A percentile compares a stretch with the other conserved stretches of the same genome.
These are phyloP conservation scores for Camponotus fellah DNA, from an alignment of 2,888 invertebrate genomes.

Conservation along the genomic window DNA sequence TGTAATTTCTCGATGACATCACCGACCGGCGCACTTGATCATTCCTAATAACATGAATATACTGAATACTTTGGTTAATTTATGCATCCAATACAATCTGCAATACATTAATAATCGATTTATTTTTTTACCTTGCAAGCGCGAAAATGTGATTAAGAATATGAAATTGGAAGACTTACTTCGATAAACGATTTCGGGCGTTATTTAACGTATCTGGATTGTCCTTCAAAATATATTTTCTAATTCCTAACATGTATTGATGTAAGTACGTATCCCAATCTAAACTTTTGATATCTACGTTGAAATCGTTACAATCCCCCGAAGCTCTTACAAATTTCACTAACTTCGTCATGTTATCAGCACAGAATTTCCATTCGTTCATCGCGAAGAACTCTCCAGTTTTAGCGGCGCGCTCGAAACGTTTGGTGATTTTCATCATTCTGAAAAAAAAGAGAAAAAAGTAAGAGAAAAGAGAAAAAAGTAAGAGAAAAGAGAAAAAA, in stretches of 20 bases:
- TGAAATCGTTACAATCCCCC: constrained; percentile 88
- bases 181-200: constrained; percentile 90
- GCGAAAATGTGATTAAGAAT: background rate
- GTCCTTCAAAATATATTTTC: constrained; percentile 94
- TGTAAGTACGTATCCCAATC: constrained; percentile 94
- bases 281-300: constrained; percentile 89
- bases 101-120: constrained; percentile 73
- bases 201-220: constrained; percentile 89
- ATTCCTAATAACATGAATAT: constrained; percentile 88
- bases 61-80: constrained; percentile 88
- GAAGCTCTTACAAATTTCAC: constrained; percentile 86
- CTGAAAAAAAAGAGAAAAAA: constrained; percentile 84
- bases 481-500: too few relatives aligned
- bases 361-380: constrained; percentile 94
- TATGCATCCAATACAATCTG: constrained; percentile 91
- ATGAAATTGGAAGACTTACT: constrained; percentile 85
- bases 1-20: constrained; percentile 72
- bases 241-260: constrained; percentile 93
- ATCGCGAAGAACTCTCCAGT: constrained; percentile 95
- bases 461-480: background rate
- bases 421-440: constrained; percentile 94
- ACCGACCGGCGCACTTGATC: constrained; percentile 80
- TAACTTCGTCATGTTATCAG: constrained; percentile 89
- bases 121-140: background rate
- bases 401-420: constrained; percentile 92